Evolutionary conservation across 2,888 invertebrate genomes (phyloP).

Genomic region (Sylvicola cinctus): DNA sequence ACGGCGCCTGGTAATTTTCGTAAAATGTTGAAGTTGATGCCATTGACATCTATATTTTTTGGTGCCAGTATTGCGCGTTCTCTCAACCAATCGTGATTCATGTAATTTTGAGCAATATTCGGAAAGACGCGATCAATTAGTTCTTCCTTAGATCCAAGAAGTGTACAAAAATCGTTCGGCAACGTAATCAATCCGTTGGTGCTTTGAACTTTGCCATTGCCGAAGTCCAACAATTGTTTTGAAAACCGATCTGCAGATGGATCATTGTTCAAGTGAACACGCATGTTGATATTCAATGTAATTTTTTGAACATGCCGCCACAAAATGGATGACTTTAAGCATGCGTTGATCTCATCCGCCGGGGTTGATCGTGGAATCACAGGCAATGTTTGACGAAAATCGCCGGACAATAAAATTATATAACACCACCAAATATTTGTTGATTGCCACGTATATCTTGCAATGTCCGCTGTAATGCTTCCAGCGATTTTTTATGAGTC

Average conservation of each 20-base stretch:
- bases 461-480: conserved; percentile 12
- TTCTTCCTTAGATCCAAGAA: conserved; percentile 9
- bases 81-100: conserved; percentile 10
- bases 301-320: conserved; percentile 7
- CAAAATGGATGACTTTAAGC: conserved; percentile 8
- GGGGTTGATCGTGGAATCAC: conserved; percentile 11
- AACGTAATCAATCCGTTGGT: conserved; percentile 10
- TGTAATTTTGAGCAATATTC: conserved; percentile 11
- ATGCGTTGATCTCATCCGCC: conserved; percentile 13
- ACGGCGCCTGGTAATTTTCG: conserved; percentile 5
- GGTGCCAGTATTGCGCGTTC: conserved; percentile 9
- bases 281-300: conserved; percentile 8
- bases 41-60: conserved; percentile 7
- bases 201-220: conserved; percentile 11
- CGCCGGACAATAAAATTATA: conserved; percentile 12
- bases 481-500: conserved; percentile 13
- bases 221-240: conserved; percentile 7
- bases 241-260: conserved; percentile 6
- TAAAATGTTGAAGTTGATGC: conserved; percentile 7
- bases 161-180: conserved; percentile 9
- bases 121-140: conserved; percentile 13
- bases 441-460: conserved; percentile 10
- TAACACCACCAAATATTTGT: conserved; percentile 8
- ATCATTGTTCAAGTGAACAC: conserved; percentile 8
- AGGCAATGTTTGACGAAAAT: conserved; percentile 14